Evolutionary conservation across 2,888 invertebrate species (phyloP).

Genomic region (Molanna angustata): DNA sequence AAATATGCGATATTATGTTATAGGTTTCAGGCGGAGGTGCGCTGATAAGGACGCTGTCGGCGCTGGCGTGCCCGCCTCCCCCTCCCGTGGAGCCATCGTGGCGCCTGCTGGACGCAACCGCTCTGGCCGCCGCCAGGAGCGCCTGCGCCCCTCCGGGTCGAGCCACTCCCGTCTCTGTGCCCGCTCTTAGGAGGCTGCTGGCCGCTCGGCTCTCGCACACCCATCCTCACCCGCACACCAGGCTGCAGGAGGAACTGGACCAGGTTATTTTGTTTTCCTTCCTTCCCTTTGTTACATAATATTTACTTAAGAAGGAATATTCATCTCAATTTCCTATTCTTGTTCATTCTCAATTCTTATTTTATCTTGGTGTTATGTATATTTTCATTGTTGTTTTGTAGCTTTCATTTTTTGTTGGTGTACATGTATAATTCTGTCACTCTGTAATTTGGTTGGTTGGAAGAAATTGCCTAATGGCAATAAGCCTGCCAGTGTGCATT

Average conservation of each 20-base stretch:
- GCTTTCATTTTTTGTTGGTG: too few relatives aligned
- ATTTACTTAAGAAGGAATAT: too few relatives aligned
- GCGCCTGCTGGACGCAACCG: conserved; percentile 50
- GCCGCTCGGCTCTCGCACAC: conserved; percentile 46
- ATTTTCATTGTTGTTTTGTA: too few relatives aligned
- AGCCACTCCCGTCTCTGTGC: conserved; percentile 41
- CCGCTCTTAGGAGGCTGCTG: conserved; percentile 47
- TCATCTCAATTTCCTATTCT: too few relatives aligned
- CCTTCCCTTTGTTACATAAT: too few relatives aligned
- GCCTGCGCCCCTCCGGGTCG: conserved; percentile 36
- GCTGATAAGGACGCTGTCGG: conserved; percentile 45
- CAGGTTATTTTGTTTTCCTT: conserved; percentile 38
- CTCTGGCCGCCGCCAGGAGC: conserved; percentile 45
- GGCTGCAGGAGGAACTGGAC: conserved; percentile 47
- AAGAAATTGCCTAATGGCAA: too few relatives aligned
- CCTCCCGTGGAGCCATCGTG: conserved; percentile 45
- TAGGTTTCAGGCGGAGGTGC: conserved; percentile 38
- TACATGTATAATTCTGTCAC: too few relatives aligned
- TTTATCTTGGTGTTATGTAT: too few relatives aligned
- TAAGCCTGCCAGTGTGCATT: too few relatives aligned
- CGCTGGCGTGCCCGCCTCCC: conserved; percentile 42
- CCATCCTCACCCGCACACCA: conserved; percentile 46
- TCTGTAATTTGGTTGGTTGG: too few relatives aligned
- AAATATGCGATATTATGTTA: too few relatives aligned
- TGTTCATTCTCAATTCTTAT: too few relatives aligned